These are phyloP conservation scores for Chironomus striatipennis DNA, from an alignment of 1,140 invertebrate genomes.

Conservation along the genomic window DNA sequence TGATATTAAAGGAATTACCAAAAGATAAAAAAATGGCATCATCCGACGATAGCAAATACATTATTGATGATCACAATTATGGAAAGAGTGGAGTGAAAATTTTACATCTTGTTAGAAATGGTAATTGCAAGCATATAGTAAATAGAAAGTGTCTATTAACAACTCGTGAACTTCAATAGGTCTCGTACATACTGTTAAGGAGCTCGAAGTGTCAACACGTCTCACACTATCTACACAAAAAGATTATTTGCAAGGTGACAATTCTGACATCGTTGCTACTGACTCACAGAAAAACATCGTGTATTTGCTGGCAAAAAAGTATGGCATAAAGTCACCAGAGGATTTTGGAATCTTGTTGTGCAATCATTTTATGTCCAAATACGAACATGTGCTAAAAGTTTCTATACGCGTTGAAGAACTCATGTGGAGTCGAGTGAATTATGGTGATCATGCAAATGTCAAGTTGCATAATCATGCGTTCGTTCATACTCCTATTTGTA, in stretches of 20 bases:
- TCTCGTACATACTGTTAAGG: slow-evolving; percentile 54
- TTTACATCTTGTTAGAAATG: slow-evolving; percentile 53
- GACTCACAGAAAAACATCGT: slow-evolving; percentile 77
- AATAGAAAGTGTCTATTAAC: not conserved
- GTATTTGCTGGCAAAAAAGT: slow-evolving; percentile 66
- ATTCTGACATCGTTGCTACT: slow-evolving; percentile 65
- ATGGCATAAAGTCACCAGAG: slow-evolving; percentile 63
- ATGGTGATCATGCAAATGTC: slow-evolving; percentile 40
- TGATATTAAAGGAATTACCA: too few species aligned
- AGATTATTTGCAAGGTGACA: slow-evolving; percentile 53
- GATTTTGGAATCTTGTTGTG: slow-evolving; percentile 60
- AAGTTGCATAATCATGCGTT: slow-evolving; percentile 64
- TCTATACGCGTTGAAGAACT: slow-evolving; percentile 58
- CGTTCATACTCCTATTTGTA: slow-evolving; percentile 52
- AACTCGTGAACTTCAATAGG: slow-evolving; percentile 32
- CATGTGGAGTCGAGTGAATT: slow-evolving; percentile 59
- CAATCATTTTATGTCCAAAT: slow-evolving; percentile 61
- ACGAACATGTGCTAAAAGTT: slow-evolving; percentile 57
- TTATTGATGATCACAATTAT: slow-evolving; percentile 49
- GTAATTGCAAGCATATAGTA: not conserved
- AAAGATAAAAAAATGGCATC: too few species aligned
- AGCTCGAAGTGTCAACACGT: slow-evolving; percentile 63
- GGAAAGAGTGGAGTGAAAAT: slow-evolving; percentile 67
- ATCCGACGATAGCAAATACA: not conserved
- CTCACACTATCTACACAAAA: slow-evolving; percentile 57